phyloP scores from a whole-genome alignment of 2,888 invertebrate genomes.

The Eupithecia vulgata region DNA sequence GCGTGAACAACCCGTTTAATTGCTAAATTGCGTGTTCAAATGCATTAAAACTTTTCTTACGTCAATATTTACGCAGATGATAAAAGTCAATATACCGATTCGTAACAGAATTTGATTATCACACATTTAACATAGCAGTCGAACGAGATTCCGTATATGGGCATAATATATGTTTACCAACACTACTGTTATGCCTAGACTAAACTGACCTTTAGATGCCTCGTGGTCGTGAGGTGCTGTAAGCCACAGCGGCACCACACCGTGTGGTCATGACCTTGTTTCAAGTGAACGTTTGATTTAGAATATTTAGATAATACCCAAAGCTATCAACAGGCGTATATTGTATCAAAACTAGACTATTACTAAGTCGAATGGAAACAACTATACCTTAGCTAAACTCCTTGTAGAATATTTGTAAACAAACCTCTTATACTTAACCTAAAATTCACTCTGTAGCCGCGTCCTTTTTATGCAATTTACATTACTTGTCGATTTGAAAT shows the following conservation, averaged over 20 bases:
- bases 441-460: too few species aligned
- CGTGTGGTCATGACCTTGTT: conserved; percentile 73
- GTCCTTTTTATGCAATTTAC: too few species aligned
- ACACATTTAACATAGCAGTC: conserved; percentile 24
- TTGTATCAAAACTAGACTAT: background rate
- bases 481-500: too few species aligned
- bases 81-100: conserved; percentile 5
- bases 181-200: conserved; percentile 16
- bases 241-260: conserved; percentile 48
- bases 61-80: conserved; percentile 1
- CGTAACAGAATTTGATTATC: background rate
- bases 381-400: too few species aligned
- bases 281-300: conserved; percentile 61
- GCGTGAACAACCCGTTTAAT: conserved; percentile 7
- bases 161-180: conserved; percentile 36
- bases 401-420: too few species aligned
- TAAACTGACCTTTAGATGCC: conserved; percentile 46
- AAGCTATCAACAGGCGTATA: background rate
- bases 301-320: conserved; percentile 31
- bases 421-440: too few species aligned
- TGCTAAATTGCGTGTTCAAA: conserved; percentile 2
- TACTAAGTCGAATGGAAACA: background rate
- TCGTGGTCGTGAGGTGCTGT: conserved; percentile 40
- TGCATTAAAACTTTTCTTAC: conserved; percentile 4
- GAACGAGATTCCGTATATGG: conserved; percentile 12